Evolutionary conservation across 2,113 vertebrate genomes (phyloP), one percentile per base, ranked within the genome.

Genomic region (Pluvianellus socialis): DNA sequence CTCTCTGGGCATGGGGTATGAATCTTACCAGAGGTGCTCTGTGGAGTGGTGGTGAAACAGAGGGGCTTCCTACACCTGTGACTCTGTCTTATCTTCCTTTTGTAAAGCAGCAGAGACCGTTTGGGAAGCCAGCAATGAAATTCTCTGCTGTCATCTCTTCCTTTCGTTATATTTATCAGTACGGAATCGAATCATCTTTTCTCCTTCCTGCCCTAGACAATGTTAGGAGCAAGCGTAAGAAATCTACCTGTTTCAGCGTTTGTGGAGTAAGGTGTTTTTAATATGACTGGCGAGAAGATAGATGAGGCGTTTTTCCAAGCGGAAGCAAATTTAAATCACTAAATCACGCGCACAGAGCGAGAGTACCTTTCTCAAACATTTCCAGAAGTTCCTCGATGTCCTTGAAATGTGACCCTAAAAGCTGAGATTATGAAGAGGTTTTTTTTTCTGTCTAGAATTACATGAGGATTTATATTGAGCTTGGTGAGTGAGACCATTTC

Each of bases 231-330:
- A 86, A 92, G 68, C 16, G 10, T 67, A 66, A 83, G 44, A 44
- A 44, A 44, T 44, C 44, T 44, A 44, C 79, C 52, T 45, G 11
- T 88, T 88, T 80, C 79, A 80, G 49, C 52, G 56, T 84, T 93
- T 90, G 86, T 95, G 79, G 55, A 74, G n/a, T 90, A 79, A 85
- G 73, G 28, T 77, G 58, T 53, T 92, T 86, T 96, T 83, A 77
- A 55, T 84, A 38, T 22, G 47, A 83, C 82, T 73, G 79, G 26
- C 2, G 7, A 50, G 40, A 95, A 93, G 92, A 80, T 12, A 88
- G 38, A 86, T 74, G 75, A 90, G n/a, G 42, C 44, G 71, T 92
- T 94, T 93, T 93, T 92, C 68, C 35, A 63, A 90, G 72, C 56
- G 63, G 52, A 95, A 92, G 77, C 67, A 88, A 90, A 71, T 88